These are phyloP conservation scores for Cotesia glomerata DNA, from an alignment of 1,140 invertebrate genomes.

Conservation along the genomic window DNA sequence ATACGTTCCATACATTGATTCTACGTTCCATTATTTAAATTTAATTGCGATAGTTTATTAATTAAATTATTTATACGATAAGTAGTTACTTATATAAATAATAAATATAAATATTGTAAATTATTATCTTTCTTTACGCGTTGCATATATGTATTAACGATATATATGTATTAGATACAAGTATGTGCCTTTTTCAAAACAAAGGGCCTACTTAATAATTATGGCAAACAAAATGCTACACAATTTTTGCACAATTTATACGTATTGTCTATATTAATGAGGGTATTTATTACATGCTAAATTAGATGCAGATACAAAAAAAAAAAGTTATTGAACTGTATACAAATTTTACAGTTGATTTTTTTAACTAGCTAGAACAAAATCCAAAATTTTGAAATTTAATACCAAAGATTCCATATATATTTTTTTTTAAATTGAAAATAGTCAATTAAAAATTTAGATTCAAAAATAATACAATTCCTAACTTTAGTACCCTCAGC, in stretches of 20 bases:
- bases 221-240: conserved; percentile 32
- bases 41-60: no score
- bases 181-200: conserved; percentile 43
- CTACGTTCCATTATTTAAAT: no score
- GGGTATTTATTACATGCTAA: conserved; percentile 40
- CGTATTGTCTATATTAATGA: conserved; percentile 37
- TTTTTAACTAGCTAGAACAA: no score
- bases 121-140: background rate
- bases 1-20: no score
- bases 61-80: background rate
- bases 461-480: background rate
- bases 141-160: conserved; percentile 24
- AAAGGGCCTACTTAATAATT: conserved; percentile 38
- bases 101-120: background rate
- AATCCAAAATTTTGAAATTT: no score
- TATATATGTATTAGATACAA: conserved; percentile 38
- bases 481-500: background rate
- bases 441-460: no score
- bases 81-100: background rate
- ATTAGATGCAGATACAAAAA: conserved; percentile 22
- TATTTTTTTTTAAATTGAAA: no score
- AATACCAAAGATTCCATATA: no score
- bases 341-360: no score
- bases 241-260: conserved; percentile 53
- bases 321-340: background rate